A percentile compares a stretch with the other conserved stretches of the same genome.
Conservation (phyloP, 2,113 vertebrate species). For the Daubentonia madagascariensis region DNA sequence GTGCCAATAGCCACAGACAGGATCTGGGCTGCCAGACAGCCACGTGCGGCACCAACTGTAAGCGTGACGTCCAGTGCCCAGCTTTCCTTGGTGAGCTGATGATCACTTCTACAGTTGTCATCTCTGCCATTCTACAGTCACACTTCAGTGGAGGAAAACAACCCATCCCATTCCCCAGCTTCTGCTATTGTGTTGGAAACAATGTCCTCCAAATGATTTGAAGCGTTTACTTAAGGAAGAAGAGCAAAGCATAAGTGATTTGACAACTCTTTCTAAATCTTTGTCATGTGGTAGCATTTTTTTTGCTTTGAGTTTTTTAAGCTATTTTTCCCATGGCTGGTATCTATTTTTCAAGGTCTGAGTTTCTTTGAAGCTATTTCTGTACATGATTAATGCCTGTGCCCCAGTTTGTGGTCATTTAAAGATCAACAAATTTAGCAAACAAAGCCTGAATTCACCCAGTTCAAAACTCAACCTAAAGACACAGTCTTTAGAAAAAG, state of each 20-base stretch:
- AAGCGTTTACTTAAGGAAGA: neutral
- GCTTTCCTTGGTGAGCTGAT: neutral
- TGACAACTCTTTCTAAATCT: neutral
- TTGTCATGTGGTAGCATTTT: neutral
- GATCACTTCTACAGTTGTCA: neutral
- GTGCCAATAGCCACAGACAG: accelerated
- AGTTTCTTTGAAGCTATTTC: neutral
- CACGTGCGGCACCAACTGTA: accelerated
- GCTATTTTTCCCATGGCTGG: neutral
- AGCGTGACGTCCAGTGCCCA: neutral
- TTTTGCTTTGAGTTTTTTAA: neutral
- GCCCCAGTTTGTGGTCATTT: neutral
- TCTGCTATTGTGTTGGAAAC: neutral
- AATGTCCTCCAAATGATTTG: neutral
- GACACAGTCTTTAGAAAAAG: neutral
- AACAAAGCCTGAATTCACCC: neutral
- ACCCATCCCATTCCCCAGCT: neutral
- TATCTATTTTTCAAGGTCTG: neutral
- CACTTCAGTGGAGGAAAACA: neutral
- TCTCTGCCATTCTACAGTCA: neutral
- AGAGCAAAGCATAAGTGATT: neutral
- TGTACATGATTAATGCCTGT: neutral
- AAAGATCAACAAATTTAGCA: slow-evolving; percentile 1
- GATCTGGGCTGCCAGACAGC: accelerated
- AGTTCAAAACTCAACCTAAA: neutral